phyloP scores from a whole-genome alignment of 1,140 invertebrate species.

The Trachymyrmex cornetzi region DNA sequence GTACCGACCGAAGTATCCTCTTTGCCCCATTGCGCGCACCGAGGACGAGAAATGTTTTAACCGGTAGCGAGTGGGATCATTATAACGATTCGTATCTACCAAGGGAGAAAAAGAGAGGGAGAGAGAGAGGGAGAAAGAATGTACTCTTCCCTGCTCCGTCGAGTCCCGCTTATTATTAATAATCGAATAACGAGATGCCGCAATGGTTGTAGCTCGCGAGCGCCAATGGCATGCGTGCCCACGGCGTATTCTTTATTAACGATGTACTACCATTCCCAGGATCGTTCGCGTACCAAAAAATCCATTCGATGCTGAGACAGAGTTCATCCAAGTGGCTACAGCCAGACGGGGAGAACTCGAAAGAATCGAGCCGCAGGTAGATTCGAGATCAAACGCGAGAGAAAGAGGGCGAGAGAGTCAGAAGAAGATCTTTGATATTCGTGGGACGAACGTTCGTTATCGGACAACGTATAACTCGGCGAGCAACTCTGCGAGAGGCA shows the following conservation, averaged over 20 bases:
- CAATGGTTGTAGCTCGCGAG: constrained; percentile 57
- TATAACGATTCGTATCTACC: constrained; percentile 84
- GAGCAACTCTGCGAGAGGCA: constrained; percentile 27
- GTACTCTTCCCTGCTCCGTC: constrained; percentile 59
- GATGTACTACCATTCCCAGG: constrained; percentile 78
- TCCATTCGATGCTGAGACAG: constrained; percentile 63
- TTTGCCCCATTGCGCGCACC: constrained; percentile 9
- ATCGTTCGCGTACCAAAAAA: constrained; percentile 78
- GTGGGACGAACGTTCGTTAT: constrained; percentile 69
- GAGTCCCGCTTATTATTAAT: constrained; percentile 82
- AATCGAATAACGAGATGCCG: constrained; percentile 84
- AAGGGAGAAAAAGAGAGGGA: constrained; percentile 29
- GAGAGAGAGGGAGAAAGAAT: constrained; percentile 7
- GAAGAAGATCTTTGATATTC: constrained; percentile 68
- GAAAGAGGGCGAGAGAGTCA: constrained; percentile 40
- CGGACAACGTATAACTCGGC: constrained; percentile 64
- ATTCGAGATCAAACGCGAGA: constrained; percentile 45
- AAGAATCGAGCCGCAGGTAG: constrained; percentile 37
- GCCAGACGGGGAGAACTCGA: constrained; percentile 54
- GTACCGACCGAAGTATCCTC: constrained; percentile 16
- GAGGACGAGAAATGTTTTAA: constrained; percentile 79
- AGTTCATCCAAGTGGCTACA: constrained; percentile 65
- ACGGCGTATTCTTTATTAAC: constrained; percentile 84
- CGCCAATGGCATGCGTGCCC: constrained; percentile 79
- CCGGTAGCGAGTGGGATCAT: constrained; percentile 83